Conservation (phyloP, 1,140 invertebrate species). For the Tetraneura akinire region DNA sequence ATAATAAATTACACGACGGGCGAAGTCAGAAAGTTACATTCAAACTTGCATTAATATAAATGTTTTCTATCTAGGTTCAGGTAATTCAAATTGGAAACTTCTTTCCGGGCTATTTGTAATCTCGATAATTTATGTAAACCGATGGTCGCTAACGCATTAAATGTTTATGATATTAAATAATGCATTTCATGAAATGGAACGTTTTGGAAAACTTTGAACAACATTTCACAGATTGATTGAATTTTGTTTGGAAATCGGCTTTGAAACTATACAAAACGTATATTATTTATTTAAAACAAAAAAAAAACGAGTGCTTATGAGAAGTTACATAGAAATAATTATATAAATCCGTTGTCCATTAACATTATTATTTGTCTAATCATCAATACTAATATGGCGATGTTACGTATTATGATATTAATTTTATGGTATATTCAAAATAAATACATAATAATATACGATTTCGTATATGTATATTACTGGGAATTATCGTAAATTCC, state of each 20-base stretch:
- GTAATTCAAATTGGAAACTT: constrained; percentile 16
- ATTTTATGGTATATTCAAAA: too few relatives aligned
- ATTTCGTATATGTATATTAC: too few relatives aligned
- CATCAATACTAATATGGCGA: too few relatives aligned
- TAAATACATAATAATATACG: too few relatives aligned
- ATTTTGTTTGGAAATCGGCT: not conserved
- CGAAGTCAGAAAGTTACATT: constrained; percentile 15
- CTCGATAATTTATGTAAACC: constrained; percentile 15
- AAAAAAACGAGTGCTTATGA: not conserved
- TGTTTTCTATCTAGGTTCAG: not conserved
- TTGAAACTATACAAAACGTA: not conserved
- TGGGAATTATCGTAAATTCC: too few relatives aligned
- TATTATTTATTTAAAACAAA: not conserved
- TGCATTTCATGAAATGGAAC: not conserved
- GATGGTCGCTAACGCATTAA: not conserved
- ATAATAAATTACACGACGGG: constrained; percentile 2
- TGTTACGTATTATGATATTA: too few relatives aligned
- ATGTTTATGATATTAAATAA: not conserved
- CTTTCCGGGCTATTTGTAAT: not conserved
- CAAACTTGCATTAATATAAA: constrained; percentile 15
- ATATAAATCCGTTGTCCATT: too few relatives aligned
- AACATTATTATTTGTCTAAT: too few relatives aligned
- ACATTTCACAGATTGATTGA: not conserved
- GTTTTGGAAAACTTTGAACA: not conserved
- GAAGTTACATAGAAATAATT: too few relatives aligned